Base-by-base conservation (phyloP, 2,797 vertebrate genomes). In the Toxotes lorentzi region DNA sequence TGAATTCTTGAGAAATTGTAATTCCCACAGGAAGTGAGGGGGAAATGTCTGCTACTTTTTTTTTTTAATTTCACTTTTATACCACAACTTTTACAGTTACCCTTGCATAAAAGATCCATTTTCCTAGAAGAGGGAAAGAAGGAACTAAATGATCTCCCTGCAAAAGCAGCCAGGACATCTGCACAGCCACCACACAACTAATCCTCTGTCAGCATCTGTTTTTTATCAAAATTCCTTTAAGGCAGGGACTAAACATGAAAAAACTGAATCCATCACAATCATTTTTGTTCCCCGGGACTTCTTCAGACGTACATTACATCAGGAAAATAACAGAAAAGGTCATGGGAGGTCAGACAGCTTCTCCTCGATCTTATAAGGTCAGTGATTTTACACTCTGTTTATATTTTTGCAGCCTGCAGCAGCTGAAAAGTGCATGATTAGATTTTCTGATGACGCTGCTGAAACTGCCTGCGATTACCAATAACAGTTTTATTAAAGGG, bases 401-500 rank as follows among this genome's bases (percentile, higher is more conserved):
- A 53, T 19, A 24, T 27, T 63, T 30, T 67, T 41, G 16, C 21
- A 57, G 67, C 35, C 67, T 70, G 13, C 27, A 67, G 65, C 43
- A 1, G n/a, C 78, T 59, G n/a, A 61, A 62, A 70, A 74, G 23
- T 19, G 12, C 47, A 45, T 2, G 1, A 59, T 56, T 27, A 13
- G 12, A 70, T 80, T 75, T 89, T 73, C 59, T 54, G 38, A 80
- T 61, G 58, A 61, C 73, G 21, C 58, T 30, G 40, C 40, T 69
- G 62, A 70, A 83, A 79, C 32, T 30, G 57, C 74, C 45, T 48
- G 62, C 45, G 62, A 67, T 71, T 81, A 81, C 62, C 48, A 72
- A 53, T 34, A 47, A 19, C 56, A 43, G 43, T 70, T 56, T 73
- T 58, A 61, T 66, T 21, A 67, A 73, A 35, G 7, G 0, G 34